Evolutionary conservation across 2,797 vertebrate genomes (phyloP).

Genomic region (Manis crassicaudata): DNA sequence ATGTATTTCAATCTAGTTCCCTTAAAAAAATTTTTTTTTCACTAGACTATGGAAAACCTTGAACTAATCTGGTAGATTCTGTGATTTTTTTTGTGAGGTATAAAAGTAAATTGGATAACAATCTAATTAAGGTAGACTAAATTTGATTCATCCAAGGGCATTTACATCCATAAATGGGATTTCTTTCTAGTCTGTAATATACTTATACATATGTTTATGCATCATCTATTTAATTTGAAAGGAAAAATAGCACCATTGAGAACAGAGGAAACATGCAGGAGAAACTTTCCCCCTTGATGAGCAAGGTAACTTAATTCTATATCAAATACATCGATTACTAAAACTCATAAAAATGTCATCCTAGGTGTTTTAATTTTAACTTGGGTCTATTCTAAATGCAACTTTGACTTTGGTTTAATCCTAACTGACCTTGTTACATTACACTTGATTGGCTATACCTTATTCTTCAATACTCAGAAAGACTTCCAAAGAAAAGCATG

Average conservation of each 20-base stretch:
- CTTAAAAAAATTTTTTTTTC: background rate
- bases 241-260: background rate
- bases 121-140: conserved; percentile 15
- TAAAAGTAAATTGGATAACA: background rate
- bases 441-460: background rate
- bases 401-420: background rate
- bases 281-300: background rate
- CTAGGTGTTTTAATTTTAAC: conserved; percentile 14
- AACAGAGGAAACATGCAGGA: background rate
- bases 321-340: background rate
- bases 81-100: background rate
- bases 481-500: background rate
- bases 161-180: background rate
- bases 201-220: background rate
- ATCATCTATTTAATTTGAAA: background rate
- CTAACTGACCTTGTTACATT: background rate
- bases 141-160: background rate
- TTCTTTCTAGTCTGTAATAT: background rate
- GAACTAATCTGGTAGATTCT: background rate
- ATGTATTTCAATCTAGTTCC: background rate
- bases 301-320: conserved; percentile 30
- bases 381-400: background rate
- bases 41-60: background rate
- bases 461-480: background rate
- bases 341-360: background rate